phyloP scores from a whole-genome alignment of 1,140 invertebrate species.

The Araneus ventricosus region DNA sequence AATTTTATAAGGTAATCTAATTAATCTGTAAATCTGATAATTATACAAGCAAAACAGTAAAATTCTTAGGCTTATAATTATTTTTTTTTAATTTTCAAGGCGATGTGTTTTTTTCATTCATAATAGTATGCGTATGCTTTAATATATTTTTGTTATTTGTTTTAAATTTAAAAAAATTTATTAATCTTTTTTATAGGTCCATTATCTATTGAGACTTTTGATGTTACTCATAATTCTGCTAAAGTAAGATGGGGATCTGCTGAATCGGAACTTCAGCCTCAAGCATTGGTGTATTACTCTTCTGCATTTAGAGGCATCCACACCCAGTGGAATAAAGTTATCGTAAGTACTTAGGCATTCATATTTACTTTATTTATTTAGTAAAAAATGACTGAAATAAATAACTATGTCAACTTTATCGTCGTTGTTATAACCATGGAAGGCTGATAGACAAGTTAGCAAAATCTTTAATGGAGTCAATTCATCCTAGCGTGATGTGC shows the following conservation, averaged over 20 bases:
- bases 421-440: no score
- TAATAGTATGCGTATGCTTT: not conserved
- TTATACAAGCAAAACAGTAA: no score
- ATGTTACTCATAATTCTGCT: constrained; percentile 49
- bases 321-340: constrained; percentile 56
- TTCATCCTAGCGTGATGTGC: no score
- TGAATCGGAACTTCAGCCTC: constrained; percentile 39
- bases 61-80: no score
- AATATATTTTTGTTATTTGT: not conserved
- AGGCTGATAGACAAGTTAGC: no score
- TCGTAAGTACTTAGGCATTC: constrained; percentile 15
- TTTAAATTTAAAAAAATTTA: not conserved
- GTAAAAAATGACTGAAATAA: no score
- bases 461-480: no score
- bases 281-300: constrained; percentile 57
- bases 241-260: constrained; percentile 39
- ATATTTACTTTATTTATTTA: not conserved
- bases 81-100: no score
- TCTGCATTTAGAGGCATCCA: constrained; percentile 36
- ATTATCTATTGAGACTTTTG: constrained; percentile 48
- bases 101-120: no score
- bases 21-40: no score
- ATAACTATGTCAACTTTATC: no score
- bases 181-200: constrained; percentile 48
- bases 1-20: no score